These are phyloP conservation scores for Sericinus montela DNA, from an alignment of 2,888 invertebrate genomes.

Conservation along the genomic window DNA sequence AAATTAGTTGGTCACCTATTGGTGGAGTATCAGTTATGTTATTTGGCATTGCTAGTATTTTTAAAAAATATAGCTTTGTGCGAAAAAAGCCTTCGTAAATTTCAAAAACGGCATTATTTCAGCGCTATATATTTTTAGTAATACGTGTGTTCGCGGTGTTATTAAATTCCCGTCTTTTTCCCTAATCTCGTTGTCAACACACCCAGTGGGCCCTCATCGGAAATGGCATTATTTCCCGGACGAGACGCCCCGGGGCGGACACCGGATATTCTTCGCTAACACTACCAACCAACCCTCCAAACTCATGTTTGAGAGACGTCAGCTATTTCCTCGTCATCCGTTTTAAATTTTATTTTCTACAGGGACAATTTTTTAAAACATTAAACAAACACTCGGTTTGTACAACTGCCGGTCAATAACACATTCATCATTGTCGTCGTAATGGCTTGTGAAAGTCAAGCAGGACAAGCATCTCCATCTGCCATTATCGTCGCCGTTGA, in stretches of 20 bases:
- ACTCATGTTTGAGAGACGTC: conserved; percentile 46
- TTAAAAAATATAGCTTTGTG: too few relatives aligned
- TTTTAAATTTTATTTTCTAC: conserved; percentile 36
- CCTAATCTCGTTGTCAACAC: conserved; percentile 64
- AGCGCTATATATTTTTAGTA: conserved; percentile 40
- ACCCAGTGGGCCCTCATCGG: conserved; percentile 68
- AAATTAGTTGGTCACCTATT: too few relatives aligned
- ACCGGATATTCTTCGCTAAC: conserved; percentile 52
- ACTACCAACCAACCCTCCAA: conserved; percentile 35
- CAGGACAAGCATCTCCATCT: too few relatives aligned
- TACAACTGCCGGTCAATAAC: too few relatives aligned
- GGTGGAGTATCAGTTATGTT: too few relatives aligned
- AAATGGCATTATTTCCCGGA: conserved; percentile 67
- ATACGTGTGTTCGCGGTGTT: conserved; percentile 59
- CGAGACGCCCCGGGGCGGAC: conserved; percentile 43
- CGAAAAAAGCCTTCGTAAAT: background rate
- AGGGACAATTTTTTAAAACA: background rate
- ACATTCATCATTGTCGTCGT: too few relatives aligned
- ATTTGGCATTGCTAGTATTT: too few relatives aligned
- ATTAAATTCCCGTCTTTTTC: conserved; percentile 63
- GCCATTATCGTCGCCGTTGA: too few relatives aligned
- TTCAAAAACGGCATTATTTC: conserved; percentile 8
- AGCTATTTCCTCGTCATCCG: conserved; percentile 45
- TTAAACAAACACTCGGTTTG: background rate
- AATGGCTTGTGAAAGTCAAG: too few relatives aligned